Base-by-base conservation (phyloP, 2,113 vertebrate species). In the Corythoichthys haematopterus region DNA sequence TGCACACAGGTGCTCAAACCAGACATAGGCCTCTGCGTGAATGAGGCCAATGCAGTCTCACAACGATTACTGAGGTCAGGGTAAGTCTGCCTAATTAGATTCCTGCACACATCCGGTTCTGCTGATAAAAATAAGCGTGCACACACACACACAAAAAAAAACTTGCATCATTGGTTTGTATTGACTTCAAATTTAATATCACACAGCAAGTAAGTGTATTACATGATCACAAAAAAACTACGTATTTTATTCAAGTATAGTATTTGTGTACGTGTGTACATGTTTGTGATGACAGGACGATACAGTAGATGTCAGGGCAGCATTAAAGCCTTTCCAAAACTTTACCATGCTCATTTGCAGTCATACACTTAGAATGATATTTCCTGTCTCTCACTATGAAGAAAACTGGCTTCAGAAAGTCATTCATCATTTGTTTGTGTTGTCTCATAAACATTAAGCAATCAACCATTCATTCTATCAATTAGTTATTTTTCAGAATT, bases 1-100 rank as follows among this genome's bases (percentile, higher is more conserved):
- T 68, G 57, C 59, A 64, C 69, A 47, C 71, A 66, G 63, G n/a
- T 62, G 43, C 46, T 63, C 73, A 0, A 6, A 70, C 56, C 66
- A 82, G 70, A 84, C 76, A 85, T 77, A 68, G 58, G 66, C 51
- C 71, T 60, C 72, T 84, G 76, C 85, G 80, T 80, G 77, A 81
- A 80, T 66, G 43, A 64, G 69, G 79, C 65, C 67, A 74, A 82
- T 81, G 58, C 72, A 52, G 75, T 84, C 71, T 58, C 50, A 46
- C 78, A 58, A 71, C 68, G 72, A 79, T 81, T 81, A 82, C 76
- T 65, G 65, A 78, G 87, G 82, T 87, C 84, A 80, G 12, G 70
- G 71, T 68, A 65, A 79, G 79, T 74, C 70, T 62, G 81, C 77
- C 82, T 91, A 90, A 92, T 92, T 91, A 84, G 84, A 92, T 92